Evolutionary conservation across 2,888 invertebrate species (phyloP).

Genomic region (Lithophane leautieri): DNA sequence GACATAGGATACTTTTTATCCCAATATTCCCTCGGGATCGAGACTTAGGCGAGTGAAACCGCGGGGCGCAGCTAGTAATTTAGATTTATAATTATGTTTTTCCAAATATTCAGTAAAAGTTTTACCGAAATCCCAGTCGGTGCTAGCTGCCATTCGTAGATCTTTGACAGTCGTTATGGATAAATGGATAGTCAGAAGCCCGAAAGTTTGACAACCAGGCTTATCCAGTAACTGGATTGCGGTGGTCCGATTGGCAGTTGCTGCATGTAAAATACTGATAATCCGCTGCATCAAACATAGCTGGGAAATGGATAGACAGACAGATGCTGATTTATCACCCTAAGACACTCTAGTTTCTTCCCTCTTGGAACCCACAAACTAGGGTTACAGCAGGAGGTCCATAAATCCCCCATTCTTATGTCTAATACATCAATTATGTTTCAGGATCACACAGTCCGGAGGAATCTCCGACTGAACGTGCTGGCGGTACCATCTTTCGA

Average conservation of each 20-base stretch:
- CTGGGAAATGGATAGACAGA: background rate
- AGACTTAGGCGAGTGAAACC: too few species aligned
- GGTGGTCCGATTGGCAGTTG: too few species aligned
- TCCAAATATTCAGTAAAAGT: background rate
- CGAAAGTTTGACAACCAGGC: too few species aligned
- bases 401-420: background rate
- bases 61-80: background rate
- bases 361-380: background rate
- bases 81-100: background rate
- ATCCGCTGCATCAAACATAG: background rate
- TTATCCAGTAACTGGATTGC: too few species aligned
- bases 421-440: background rate
- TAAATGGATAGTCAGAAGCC: background rate
- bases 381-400: background rate
- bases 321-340: background rate
- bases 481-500: slow-evolving; percentile 70
- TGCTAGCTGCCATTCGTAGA: background rate
- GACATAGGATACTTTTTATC: too few species aligned
- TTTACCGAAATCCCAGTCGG: background rate
- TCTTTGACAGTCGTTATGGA: background rate
- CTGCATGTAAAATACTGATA: too few species aligned
- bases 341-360: background rate
- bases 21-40: too few species aligned
- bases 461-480: slow-evolving; percentile 66
- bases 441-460: slow-evolving; percentile 64